Evolutionary conservation across 2,113 vertebrate species (phyloP).

Genomic region (Anolis sagrei): DNA sequence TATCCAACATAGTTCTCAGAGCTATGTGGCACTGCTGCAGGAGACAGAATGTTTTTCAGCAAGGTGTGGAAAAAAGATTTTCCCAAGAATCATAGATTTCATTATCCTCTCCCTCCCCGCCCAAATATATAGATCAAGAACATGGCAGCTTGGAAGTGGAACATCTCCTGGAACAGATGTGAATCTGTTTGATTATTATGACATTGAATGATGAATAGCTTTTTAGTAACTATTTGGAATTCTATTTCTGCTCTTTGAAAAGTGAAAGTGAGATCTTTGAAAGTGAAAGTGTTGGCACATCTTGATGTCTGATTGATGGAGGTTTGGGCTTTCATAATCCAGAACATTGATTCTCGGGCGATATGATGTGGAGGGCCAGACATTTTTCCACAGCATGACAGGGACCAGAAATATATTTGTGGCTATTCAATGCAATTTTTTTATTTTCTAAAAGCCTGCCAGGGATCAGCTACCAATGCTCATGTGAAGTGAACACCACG

Average conservation of each 20-base stretch:
- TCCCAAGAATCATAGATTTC: slow-evolving; percentile 15
- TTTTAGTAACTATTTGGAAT: background rate
- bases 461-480: too few relatives aligned
- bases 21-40: background rate
- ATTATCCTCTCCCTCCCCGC: background rate
- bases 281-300: background rate
- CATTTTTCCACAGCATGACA: too few relatives aligned
- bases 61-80: background rate
- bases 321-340: background rate
- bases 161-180: background rate
- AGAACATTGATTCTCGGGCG: background rate
- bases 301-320: background rate
- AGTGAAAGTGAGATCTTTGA: background rate
- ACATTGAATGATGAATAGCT: background rate
- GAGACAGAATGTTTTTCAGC: background rate
- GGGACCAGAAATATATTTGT: too few relatives aligned
- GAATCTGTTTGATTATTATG: slow-evolving; percentile 4
- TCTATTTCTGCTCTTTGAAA: slow-evolving; percentile 7
- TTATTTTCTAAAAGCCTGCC: too few relatives aligned
- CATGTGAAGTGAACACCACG: too few relatives aligned
- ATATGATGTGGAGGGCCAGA: too few relatives aligned
- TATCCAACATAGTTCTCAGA: background rate
- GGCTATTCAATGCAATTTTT: too few relatives aligned
- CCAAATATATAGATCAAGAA: too few relatives aligned
- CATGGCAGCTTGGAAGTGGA: background rate